Percentiles rank a stretch among this genome's conserved stretches.
phyloP scores from a whole-genome alignment of 1,140 invertebrate genomes.

The Brachionus asplanchnoidis region DNA sequence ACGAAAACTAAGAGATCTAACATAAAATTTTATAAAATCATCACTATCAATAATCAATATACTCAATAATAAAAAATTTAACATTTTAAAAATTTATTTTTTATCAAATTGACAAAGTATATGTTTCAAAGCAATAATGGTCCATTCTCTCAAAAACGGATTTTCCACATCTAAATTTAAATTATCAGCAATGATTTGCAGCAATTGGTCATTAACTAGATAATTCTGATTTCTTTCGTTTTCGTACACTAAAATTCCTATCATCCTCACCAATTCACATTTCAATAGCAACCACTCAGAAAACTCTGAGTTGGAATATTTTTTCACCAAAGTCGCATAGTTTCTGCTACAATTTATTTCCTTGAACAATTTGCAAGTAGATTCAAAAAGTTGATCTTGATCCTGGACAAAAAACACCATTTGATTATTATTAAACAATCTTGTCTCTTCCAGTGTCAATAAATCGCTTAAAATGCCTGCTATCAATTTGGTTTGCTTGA shows the following conservation, averaged over 20 bases:
- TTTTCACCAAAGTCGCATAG: background rate
- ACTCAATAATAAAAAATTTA: too few relatives aligned
- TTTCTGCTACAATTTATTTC: constrained; percentile 2
- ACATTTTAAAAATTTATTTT: background rate
- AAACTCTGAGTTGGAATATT: background rate
- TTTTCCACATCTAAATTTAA: constrained; percentile 39
- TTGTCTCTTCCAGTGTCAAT: background rate
- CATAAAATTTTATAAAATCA: too few relatives aligned
- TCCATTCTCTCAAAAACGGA: constrained; percentile 40
- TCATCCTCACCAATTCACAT: constrained; percentile 19
- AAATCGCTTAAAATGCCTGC: background rate
- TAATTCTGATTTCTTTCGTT: constrained; percentile 17
- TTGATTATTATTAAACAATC: background rate
- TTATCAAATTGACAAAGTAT: constrained; percentile 12
- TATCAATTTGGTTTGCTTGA: background rate
- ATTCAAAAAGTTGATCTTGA: background rate
- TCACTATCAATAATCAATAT: too few relatives aligned
- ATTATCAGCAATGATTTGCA: constrained; percentile 28
- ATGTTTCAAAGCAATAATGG: constrained; percentile 30
- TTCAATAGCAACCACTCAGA: background rate
- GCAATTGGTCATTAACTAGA: background rate
- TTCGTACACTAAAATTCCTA: constrained; percentile 33
- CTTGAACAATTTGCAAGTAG: background rate
- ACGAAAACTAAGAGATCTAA: too few relatives aligned
- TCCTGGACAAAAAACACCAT: background rate